Conservation (phyloP, 2,888 invertebrate species). For the Mimumesa dahlbomi region DNA sequence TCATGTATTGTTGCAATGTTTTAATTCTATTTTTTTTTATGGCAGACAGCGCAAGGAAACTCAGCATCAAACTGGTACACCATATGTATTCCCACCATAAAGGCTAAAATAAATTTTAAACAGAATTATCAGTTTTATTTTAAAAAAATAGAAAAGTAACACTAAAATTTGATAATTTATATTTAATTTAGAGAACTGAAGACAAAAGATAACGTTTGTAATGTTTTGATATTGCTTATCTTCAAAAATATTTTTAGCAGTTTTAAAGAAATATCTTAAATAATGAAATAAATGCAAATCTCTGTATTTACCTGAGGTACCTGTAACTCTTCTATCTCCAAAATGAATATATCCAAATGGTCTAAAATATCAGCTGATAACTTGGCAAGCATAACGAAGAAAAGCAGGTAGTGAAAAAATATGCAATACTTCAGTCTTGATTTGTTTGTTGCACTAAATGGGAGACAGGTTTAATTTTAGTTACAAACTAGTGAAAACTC, state of each 20-base stretch:
- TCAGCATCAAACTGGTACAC: constrained; percentile 91
- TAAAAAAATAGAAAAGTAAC: no score
- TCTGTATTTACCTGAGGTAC: constrained; percentile 88
- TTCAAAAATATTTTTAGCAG: no score
- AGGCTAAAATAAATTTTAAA: constrained; percentile 83
- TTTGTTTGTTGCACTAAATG: constrained; percentile 96
- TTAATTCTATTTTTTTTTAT: constrained; percentile 91
- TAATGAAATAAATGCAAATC: no score
- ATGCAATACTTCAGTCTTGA: constrained; percentile 96
- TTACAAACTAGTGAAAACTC: constrained; percentile 5
- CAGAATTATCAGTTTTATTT: background rate
- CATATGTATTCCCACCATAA: constrained; percentile 97
- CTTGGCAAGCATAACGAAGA: constrained; percentile 94
- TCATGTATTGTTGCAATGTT: constrained; percentile 89
- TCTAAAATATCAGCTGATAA: constrained; percentile 95
- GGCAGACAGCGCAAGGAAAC: constrained; percentile 92
- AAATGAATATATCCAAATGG: constrained; percentile 94
- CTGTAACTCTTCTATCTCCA: constrained; percentile 95
- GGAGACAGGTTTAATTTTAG: constrained; percentile 60
- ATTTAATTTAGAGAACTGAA: no score
- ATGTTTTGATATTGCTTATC: no score
- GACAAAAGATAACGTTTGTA: no score
- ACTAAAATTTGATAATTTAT: background rate
- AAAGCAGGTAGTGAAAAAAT: constrained; percentile 94
- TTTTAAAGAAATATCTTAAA: no score